Conservation (phyloP, 2,888 invertebrate genomes). For the Caenorhabditis sp. region DNA sequence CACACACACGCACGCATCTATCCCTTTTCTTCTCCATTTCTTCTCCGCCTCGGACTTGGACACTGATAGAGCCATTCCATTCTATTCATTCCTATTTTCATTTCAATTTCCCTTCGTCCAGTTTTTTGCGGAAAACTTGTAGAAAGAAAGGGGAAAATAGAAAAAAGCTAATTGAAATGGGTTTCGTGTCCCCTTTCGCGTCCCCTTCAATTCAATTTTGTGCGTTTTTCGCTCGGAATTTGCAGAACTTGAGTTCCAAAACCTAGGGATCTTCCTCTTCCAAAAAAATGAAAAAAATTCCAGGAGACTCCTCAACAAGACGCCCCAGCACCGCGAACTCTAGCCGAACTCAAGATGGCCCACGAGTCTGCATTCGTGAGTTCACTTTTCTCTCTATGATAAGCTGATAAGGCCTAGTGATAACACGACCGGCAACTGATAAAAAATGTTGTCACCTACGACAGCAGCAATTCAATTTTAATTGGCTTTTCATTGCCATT, state of each 20-base stretch:
- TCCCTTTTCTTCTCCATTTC: conserved; percentile 11
- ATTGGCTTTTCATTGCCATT: background rate
- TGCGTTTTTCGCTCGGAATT: no score
- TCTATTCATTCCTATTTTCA: background rate
- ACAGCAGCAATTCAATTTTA: background rate
- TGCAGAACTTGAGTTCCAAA: background rate
- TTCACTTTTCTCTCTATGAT: no score
- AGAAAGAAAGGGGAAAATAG: background rate
- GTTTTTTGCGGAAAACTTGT: no score
- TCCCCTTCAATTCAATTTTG: background rate
- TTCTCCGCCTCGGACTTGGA: background rate
- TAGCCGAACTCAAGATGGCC: conserved; percentile 47
- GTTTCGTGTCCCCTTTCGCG: conserved; percentile 3
- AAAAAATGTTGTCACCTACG: background rate
- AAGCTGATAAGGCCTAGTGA: no score
- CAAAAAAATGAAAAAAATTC: no score
- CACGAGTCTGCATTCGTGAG: conserved; percentile 60
- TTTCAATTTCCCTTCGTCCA: background rate
- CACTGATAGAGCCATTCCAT: conserved; percentile 5
- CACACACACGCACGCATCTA: no score
- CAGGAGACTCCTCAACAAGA: conserved; percentile 54
- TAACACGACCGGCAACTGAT: background rate
- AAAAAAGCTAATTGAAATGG: conserved; percentile 42
- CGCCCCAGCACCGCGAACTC: conserved; percentile 44
- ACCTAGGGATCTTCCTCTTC: background rate